Base-by-base conservation (phyloP, 1,140 invertebrate genomes). In the Cheumatopsyche charites region DNA sequence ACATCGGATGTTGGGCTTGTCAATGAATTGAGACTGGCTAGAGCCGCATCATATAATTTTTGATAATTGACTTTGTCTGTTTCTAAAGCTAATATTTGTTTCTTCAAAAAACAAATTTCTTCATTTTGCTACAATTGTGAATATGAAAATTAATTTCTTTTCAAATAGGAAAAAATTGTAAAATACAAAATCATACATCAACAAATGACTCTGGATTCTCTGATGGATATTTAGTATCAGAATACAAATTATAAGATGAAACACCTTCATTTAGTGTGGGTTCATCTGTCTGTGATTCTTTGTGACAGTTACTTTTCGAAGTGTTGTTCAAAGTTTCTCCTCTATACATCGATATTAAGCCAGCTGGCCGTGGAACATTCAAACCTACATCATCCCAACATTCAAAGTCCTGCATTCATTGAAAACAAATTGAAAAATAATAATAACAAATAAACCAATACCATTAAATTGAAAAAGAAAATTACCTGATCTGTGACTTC, bases 371-470 rank as follows among this genome's bases (percentile, higher is more conserved):
- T 1, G 92, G 86, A 79, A 93, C 92, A 80, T 96, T 95, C 13
- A 96, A 82, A 1, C 94, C 94, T n/a, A 93, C 91, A 85, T 95
- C 93, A 83, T 95, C 93, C 94, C 94, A 96, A 78, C 95, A 92
- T 83, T 96, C 94, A 87, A 96, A 95, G 85, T 96, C 93, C 89
- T 92, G 75, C 5, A 80, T 79, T 47, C 47, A 49, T 49, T 11
- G 45, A 4, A 15, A 21, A 36, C 9, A 55, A 21, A 19, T 55
- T 17, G 12, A 12, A 55, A 19, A 55, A 2, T 55, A 55, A 9
- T 55, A 55, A 23, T 7, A 9, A 36, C 3, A 25, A 26, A 23
- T 9, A 2, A 58, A 12, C 9, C 6, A 23, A 58, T 36, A 36
- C 29, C 29, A 4, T 36, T 36, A 25, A 58, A 25, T 5, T 1